Evolutionary conservation across 2,113 vertebrate genomes (phyloP).

Genomic region (Scartelaos histophorus): DNA sequence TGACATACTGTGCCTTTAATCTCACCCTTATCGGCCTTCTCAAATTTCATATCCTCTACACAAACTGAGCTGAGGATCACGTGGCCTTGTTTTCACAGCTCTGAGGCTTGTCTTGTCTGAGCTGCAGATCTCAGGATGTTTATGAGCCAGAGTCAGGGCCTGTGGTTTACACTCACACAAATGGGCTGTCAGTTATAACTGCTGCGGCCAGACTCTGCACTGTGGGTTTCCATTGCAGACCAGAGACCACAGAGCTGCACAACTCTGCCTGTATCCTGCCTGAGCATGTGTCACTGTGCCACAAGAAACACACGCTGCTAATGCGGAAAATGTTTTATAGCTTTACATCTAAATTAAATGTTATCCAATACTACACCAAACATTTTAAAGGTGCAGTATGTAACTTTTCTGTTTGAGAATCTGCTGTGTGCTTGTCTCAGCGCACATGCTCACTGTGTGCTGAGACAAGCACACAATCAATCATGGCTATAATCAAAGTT

Average conservation of each 20-base stretch:
- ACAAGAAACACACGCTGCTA: constrained; percentile 51
- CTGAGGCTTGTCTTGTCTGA: not conserved
- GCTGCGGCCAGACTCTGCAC: constrained; percentile 18
- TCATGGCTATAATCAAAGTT: no score
- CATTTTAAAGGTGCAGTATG: not conserved
- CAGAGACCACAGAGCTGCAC: constrained; percentile 51
- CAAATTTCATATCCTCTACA: not conserved
- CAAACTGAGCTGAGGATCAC: not conserved
- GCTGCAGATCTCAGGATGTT: constrained; percentile 5
- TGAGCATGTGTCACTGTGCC: constrained; percentile 19
- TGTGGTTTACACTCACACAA: constrained; percentile 36
- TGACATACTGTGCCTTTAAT: no score
- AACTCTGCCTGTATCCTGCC: constrained; percentile 37
- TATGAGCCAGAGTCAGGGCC: not conserved
- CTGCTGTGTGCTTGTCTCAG: not conserved
- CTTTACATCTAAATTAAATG: no score
- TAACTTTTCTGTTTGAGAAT: not conserved
- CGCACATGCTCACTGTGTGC: no score
- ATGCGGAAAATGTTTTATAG: not conserved
- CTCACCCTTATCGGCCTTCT: not conserved
- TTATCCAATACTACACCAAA: no score
- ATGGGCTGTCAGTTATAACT: constrained; percentile 45
- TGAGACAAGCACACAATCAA: no score
- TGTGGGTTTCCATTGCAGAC: constrained; percentile 55
- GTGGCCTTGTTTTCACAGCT: not conserved